These are phyloP conservation scores for Microcebus jonahi DNA, from an alignment of 2,113 vertebrate genomes.

Conservation along the genomic window DNA sequence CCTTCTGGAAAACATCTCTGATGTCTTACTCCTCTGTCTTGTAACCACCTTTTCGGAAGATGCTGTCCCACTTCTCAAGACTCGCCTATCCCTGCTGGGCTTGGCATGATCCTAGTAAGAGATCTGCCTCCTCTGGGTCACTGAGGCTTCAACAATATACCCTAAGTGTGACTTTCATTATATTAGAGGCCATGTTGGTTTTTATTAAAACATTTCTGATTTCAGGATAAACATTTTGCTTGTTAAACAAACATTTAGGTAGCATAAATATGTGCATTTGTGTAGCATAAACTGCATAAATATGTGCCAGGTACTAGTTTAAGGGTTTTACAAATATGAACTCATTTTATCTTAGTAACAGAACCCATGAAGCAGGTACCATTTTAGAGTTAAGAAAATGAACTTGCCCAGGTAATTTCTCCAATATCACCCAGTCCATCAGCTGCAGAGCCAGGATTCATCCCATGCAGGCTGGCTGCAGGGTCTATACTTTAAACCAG, in stretches of 20 bases:
- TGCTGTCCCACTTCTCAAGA: neutral
- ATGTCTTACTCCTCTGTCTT: neutral
- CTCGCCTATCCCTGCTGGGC: neutral
- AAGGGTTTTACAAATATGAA: neutral
- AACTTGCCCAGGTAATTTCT: neutral
- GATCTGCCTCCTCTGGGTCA: neutral
- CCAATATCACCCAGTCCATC: neutral
- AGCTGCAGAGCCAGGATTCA: neutral
- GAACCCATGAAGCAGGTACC: neutral
- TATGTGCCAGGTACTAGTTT: neutral
- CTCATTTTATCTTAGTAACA: neutral
- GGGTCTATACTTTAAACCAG: neutral
- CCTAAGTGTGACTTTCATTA: neutral
- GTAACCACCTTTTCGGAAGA: neutral
- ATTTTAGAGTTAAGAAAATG: neutral
- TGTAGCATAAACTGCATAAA: neutral
- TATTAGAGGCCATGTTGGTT: neutral
- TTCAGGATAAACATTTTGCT: neutral
- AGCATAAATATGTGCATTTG: no score
- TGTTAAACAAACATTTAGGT: neutral
- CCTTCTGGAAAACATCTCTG: neutral
- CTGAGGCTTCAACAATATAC: neutral
- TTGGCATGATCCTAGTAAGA: neutral
- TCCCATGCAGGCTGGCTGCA: no score
- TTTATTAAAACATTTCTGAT: constrained; percentile 11